Base-by-base conservation (phyloP, 2,888 invertebrate species). In the Philaethria dido region DNA sequence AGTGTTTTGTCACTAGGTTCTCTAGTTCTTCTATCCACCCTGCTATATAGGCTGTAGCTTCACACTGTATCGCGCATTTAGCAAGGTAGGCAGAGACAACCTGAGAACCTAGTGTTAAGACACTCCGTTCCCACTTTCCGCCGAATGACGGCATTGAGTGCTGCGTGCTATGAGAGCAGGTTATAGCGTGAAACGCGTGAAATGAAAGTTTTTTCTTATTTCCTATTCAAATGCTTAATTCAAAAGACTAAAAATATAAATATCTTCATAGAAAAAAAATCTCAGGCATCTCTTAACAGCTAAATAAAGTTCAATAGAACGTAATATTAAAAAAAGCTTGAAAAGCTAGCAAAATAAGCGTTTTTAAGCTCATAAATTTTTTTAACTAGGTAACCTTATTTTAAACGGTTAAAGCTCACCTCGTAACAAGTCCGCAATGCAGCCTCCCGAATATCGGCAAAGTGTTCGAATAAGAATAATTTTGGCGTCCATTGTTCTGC, bases 371-470 rank as follows among this genome's bases (percentile, higher is more conserved):
- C 47, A 60, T 33, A 48, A 52, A 52, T 6, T n/a, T 59, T 59
- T 59, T 60, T 48, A 65, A 65, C 50, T 59, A 60, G 59, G 65
- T 65, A 60, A 60, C 60, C 65, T 59, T 64, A 64, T 59, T 64
- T 64, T 64, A 59, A 64, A 57, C 64, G 64, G 42, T 59, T 59
- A 42, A 20, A 59, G 18, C 47, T 18, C 59, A 59, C 59, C 64
- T 59, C 45, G 65, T 65, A 60, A 60, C 65, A 60, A 60, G 57
- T 72, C 72, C 67, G 73, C 72, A 73, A 66, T 73, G 73, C 73
- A 73, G 73, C 73, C 67, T 69, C 75, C 75, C 80, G 79, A 61
- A 66, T 69, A 68, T 66, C 70, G 68, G 65, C 59, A 47, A 50
- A 54, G 64, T 61, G 59, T 68, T 60, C 65, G 68, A 60, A 68